Conservation (phyloP, 2,888 invertebrate genomes). For the Eumacrocentrus americanus region DNA sequence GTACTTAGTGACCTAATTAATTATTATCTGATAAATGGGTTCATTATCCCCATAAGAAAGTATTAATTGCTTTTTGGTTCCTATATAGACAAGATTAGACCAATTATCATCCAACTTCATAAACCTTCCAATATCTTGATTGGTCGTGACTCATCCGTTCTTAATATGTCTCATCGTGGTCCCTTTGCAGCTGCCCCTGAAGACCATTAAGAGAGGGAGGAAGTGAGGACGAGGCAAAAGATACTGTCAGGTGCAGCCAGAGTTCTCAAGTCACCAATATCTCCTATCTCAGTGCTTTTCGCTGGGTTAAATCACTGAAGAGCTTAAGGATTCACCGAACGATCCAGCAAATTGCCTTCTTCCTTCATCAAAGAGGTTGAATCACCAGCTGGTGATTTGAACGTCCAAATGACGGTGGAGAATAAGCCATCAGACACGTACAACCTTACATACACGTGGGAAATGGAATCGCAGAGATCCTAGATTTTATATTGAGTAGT, state of each 20-base stretch:
- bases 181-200: neutral
- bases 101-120: neutral
- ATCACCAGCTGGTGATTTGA: no score
- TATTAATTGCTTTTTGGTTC: conserved; percentile 1
- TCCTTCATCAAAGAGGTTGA: neutral
- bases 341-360: neutral
- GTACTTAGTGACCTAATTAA: neutral
- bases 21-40: neutral
- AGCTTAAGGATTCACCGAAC: neutral
- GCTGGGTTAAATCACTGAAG: neutral
- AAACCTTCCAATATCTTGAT: conserved; percentile 9
- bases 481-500: neutral
- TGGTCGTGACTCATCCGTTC: neutral
- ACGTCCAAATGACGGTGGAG: neutral
- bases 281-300: neutral
- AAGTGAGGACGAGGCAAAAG: conserved; percentile 7
- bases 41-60: neutral
- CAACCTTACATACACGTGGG: neutral
- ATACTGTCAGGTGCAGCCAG: conserved; percentile 6
- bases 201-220: conserved; percentile 6
- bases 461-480: neutral
- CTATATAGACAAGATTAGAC: neutral
- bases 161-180: neutral
- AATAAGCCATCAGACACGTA: neutral
- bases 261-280: neutral